These are phyloP conservation scores for Mechanitis mazaeus DNA, from an alignment of 2,888 invertebrate genomes.

Conservation along the genomic window DNA sequence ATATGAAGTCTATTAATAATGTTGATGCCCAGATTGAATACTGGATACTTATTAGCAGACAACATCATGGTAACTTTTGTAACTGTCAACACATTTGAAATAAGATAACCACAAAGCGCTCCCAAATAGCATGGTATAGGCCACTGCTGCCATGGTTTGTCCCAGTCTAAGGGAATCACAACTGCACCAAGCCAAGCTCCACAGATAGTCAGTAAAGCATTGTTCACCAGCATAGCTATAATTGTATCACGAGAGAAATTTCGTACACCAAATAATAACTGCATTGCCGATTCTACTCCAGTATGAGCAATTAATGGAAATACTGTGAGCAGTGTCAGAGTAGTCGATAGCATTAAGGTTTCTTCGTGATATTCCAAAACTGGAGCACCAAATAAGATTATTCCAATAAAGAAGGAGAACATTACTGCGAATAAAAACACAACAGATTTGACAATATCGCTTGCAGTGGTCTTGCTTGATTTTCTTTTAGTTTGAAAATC, in stretches of 20 bases:
- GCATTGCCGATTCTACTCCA: slow-evolving; percentile 76
- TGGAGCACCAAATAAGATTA: slow-evolving; percentile 83
- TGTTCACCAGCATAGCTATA: slow-evolving; percentile 75
- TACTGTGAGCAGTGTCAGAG: slow-evolving; percentile 78
- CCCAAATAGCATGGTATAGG: slow-evolving; percentile 84
- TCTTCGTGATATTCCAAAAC: slow-evolving; percentile 79
- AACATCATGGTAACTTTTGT: slow-evolving; percentile 57
- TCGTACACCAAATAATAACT: slow-evolving; percentile 72
- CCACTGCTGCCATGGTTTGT: slow-evolving; percentile 91
- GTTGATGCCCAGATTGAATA: slow-evolving; percentile 48
- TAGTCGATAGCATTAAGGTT: slow-evolving; percentile 80
- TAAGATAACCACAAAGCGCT: slow-evolving; percentile 78
- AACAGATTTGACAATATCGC: slow-evolving; percentile 71
- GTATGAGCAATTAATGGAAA: slow-evolving; percentile 79
- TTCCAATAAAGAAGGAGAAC: slow-evolving; percentile 75
- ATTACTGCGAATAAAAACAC: slow-evolving; percentile 64
- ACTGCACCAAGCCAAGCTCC: slow-evolving; percentile 92
- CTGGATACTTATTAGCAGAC: slow-evolving; percentile 58
- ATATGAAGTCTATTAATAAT: slow-evolving; percentile 48
- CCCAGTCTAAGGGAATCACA: slow-evolving; percentile 94
- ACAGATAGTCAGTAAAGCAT: slow-evolving; percentile 77
- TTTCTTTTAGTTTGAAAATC: slow-evolving; percentile 58
- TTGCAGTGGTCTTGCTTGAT: slow-evolving; percentile 56
- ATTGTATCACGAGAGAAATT: slow-evolving; percentile 69
- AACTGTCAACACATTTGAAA: slow-evolving; percentile 75